Base-by-base conservation (phyloP, 2,888 invertebrate species). In the Eristalinus aeneus region DNA sequence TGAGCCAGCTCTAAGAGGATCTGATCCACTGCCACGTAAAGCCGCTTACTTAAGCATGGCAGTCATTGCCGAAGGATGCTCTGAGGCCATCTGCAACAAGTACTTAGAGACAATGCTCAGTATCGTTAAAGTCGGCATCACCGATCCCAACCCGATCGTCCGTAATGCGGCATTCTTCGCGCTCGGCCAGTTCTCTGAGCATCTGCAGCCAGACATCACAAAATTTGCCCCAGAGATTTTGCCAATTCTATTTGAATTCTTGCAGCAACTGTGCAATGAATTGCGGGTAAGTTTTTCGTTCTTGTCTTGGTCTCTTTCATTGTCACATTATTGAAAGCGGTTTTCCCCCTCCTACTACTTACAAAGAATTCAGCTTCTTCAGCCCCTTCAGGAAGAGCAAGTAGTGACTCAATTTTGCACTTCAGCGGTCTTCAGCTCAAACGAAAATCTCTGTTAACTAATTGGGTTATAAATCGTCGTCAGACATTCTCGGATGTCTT, bases 161-260 rank as follows among this genome's bases (percentile, higher is more conserved):
- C 93, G 96, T 65, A 96, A 96, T 91, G 95, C 96, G 0, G 96
- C 96, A 0, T 94, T 97, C 63, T 97, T 96, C 92, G 95, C 96
- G 0, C 93, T 97, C 4, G 97, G 96, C 0, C 96, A 97, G 91
- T 97, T 96, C 92, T 95, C 96, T 0, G 97, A 97, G 91, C 95
- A 95, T 92, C 92, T 97, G 64, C 96, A 96, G 93, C 97, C 97
- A 2, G 95, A 96, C 87, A 96, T 97, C 81, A 95, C 95, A 87
- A 94, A 95, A 89, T 96, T 94, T 91, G 95, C 96, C 0, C 93
- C 94, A 0, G 94, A 96, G 89, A 92, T 97, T 53, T 92, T 97
- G 60, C 97, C 97, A 0, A 94, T 96, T 58, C 92, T 97, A 5
- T 96, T 96, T 89, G 94, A 95, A 85, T 95, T 95, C 89, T 92